phyloP scores from a whole-genome alignment of 2,888 invertebrate species.

The Seira ritae region DNA sequence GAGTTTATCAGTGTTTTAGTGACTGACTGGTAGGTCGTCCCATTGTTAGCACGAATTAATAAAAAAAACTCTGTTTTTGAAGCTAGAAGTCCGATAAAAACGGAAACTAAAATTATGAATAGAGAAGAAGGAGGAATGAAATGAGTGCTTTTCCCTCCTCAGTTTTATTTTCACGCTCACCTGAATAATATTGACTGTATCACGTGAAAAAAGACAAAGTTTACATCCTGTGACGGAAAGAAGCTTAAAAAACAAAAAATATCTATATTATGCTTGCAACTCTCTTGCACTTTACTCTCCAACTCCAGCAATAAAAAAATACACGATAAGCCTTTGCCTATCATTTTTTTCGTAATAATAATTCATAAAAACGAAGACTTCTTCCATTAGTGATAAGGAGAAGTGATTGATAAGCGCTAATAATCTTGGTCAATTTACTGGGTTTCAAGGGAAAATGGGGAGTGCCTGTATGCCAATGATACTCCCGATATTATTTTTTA shows the following conservation, averaged over 20 bases:
- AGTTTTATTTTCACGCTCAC: background rate
- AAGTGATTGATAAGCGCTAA: background rate
- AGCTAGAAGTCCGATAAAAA: slow-evolving; percentile 32
- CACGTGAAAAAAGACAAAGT: slow-evolving; percentile 38
- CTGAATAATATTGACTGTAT: slow-evolving; percentile 12
- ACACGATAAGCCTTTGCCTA: background rate
- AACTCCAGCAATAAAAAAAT: slow-evolving; percentile 7
- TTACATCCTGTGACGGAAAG: slow-evolving; percentile 32
- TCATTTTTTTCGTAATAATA: slow-evolving; percentile 19
- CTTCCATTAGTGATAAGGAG: background rate
- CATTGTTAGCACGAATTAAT: slow-evolving; percentile 52
- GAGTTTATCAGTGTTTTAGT: slow-evolving; percentile 34
- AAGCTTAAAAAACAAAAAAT: slow-evolving; percentile 5
- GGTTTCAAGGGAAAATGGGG: background rate
- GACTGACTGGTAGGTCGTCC: slow-evolving; percentile 53
- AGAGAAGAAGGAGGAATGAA: slow-evolving; percentile 22
- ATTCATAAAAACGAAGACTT: slow-evolving; percentile 2
- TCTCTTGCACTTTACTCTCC: background rate
- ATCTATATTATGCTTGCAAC: too few relatives aligned
- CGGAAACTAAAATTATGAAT: slow-evolving; percentile 8
- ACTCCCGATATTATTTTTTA: background rate
- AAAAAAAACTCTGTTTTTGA: slow-evolving; percentile 15
- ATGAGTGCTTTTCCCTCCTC: slow-evolving; percentile 21
- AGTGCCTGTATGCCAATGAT: background rate
- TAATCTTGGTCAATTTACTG: slow-evolving; percentile 16